Base-by-base conservation (phyloP, 2,888 invertebrate species). In the Ornithoptera priamus region DNA sequence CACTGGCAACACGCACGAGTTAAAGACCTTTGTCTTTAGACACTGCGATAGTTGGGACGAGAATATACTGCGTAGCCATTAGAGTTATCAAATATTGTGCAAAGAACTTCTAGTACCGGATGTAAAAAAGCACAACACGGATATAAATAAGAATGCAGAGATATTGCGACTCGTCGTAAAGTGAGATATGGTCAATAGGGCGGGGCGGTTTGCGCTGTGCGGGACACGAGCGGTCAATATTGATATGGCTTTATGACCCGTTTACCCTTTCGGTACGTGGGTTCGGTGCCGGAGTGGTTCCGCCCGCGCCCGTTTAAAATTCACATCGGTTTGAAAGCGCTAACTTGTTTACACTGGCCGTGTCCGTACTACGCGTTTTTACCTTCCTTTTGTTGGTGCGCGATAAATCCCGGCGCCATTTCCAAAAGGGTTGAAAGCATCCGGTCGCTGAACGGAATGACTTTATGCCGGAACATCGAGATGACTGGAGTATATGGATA, bases 181-280 rank as follows among this genome's bases (percentile, higher is more conserved):
- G 81, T 84, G 85, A 86, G 86, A 87, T 87, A 88, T 84, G 84
- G 82, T 79, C 83, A 85, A 85, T 85, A 84, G 84, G 88, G 82
- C 80, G 78, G 20, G 2, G 20, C 12, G 15, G 80, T 80, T 87
- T 81, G 86, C 84, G 85, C 72, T 81, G 83, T 80, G 82, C 80
- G 83, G 77, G 81, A 85, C 84, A 81, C 80, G 84, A 81, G 83
- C 86, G 87, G 87, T 89, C 89, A 90, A 89, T 89, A 90, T 89
- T 90, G 91, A 90, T 89, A 89, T 84, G 85, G 82, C 80, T 89
- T 90, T 90, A 90, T 90, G 87, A 87, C 85, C 89, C 88, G 89
- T 90, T 90, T 88, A 89, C 89, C 86, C 89, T 90, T 89, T 86
- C 77, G 83, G 83, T 77, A 77, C 80, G 79, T 81, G 80, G 77